phyloP scores from a whole-genome alignment of 2,797 vertebrate species.

The Microctenopoma lineatum region DNA sequence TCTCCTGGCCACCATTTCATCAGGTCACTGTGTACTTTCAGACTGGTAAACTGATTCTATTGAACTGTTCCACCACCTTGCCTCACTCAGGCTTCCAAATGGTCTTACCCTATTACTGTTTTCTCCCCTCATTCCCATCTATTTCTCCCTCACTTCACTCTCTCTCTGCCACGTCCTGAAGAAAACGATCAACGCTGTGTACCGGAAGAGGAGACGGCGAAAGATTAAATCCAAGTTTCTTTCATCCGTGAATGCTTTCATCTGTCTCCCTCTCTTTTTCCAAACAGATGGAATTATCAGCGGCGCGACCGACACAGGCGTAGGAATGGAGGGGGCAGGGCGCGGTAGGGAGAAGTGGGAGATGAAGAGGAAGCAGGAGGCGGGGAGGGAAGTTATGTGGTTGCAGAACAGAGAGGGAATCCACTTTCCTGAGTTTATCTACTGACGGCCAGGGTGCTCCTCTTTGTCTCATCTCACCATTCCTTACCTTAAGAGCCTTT shows the following conservation, averaged over 20 bases:
- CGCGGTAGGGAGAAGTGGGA: slow-evolving; percentile 20
- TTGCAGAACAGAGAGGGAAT: slow-evolving; percentile 44
- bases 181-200: slow-evolving; percentile 86
- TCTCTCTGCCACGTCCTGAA: slow-evolving; percentile 32
- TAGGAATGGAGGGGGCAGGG: slow-evolving; percentile 14
- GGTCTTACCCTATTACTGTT: slow-evolving; percentile 24
- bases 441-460: slow-evolving; percentile 24
- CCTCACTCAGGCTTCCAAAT: slow-evolving; percentile 50
- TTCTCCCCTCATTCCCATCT: slow-evolving; percentile 17
- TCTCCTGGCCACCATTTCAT: slow-evolving; percentile 39
- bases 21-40: slow-evolving; percentile 43
- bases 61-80: slow-evolving; percentile 20
- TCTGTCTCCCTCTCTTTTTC: slow-evolving; percentile 90
- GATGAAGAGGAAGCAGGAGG: slow-evolving; percentile 35
- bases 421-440: slow-evolving; percentile 62
- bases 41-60: slow-evolving; percentile 49
- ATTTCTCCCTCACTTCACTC: slow-evolving; percentile 6
- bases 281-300: slow-evolving; percentile 96
- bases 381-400: slow-evolving; percentile 54
- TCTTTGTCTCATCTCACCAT: slow-evolving; percentile 46
- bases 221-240: slow-evolving; percentile 93
- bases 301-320: slow-evolving; percentile 84
- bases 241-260: slow-evolving; percentile 98
- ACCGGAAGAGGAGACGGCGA: slow-evolving; percentile 63
- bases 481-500: slow-evolving; percentile 46